Evolutionary conservation across 1,140 invertebrate genomes (phyloP), one percentile per base, ranked within the genome.

Genomic region (Drusus annulatus): DNA sequence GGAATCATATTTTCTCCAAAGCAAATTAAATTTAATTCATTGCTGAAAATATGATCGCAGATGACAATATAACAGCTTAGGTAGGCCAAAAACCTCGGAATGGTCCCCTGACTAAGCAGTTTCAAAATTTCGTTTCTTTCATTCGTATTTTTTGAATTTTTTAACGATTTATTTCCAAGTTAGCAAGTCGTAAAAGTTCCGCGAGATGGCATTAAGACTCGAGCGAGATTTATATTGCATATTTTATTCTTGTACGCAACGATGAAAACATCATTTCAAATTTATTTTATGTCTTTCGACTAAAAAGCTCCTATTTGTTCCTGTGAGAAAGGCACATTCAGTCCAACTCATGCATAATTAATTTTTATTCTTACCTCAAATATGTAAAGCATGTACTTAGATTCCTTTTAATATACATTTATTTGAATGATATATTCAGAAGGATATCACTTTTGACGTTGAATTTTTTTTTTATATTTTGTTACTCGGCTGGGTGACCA

Each of bases 351-450:
- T 75, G 71, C 23, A 75, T 75, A 75, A 75, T 75, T 75, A 75
- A 75, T 36, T 75, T 75, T 75, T 75, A 75, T 75, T 28, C 71
- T 58, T 60, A 75, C 52, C 71, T 75, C 71, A 75, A 75, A 58
- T 58, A 75, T 75, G 54, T 58, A 56, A 56, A 75, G 17, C 54
- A 25, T n/a, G 25, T 71, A 52, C 21, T 31, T 21, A 23, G 58
- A 21, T 60, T 71, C 25, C 3, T 16, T n/a, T 16, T 21, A 51
- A 51, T 51, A 16, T 52, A 71, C 17, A 52, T 52, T 71, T 0
- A 71, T 71, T 71, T 71, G 68, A 71, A 71, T 71, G 54, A 71
- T 71, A 13, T 13, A 45, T 45, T 45, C 36, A 2, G 10, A 10
- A 1, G 31, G 31, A 36, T 4, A 36, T 36, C 5, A 36, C 8